A percentile compares a stretch with the other conserved stretches of the same genome.
These are phyloP conservation scores for Drosophila pandora DNA, from an alignment of 1,140 invertebrate genomes.

Conservation along the genomic window DNA sequence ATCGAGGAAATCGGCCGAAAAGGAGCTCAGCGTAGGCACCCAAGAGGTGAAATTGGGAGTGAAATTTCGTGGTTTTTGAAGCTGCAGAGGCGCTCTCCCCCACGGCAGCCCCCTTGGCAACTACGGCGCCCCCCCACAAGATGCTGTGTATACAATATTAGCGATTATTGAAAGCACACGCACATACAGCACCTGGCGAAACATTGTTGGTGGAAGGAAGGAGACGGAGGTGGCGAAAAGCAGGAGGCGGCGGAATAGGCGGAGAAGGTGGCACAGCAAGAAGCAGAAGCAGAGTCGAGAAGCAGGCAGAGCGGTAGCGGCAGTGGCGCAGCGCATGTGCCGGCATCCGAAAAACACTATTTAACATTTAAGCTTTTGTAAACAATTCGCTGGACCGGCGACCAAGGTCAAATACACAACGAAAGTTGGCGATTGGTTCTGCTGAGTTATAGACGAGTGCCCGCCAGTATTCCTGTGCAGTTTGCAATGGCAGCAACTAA, in stretches of 20 bases:
- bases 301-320: slow-evolving; percentile 9
- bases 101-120: slow-evolving; percentile 18
- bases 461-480: slow-evolving; percentile 44
- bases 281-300: not conserved
- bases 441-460: slow-evolving; percentile 8
- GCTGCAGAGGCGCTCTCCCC: slow-evolving; percentile 26
- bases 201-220: not conserved
- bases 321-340: slow-evolving; percentile 32
- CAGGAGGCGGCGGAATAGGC: not conserved
- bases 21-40: slow-evolving; percentile 9
- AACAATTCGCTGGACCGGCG: slow-evolving; percentile 51
- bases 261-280: slow-evolving; percentile 1
- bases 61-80: slow-evolving; percentile 50
- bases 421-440: slow-evolving; percentile 44
- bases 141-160: slow-evolving; percentile 80
- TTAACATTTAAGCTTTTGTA: slow-evolving; percentile 68
- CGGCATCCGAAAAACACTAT: slow-evolving; percentile 41
- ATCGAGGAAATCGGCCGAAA: not conserved
- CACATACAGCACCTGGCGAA: slow-evolving; percentile 19
- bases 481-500: slow-evolving; percentile 71
- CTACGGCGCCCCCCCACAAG: slow-evolving; percentile 22
- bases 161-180: slow-evolving; percentile 58
- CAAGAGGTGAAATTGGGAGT: slow-evolving; percentile 24
- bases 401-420: slow-evolving; percentile 41
- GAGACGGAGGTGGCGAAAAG: not conserved